Evolutionary conservation across 2,888 invertebrate species (phyloP).

Genomic region (Acholoe squamosa): DNA sequence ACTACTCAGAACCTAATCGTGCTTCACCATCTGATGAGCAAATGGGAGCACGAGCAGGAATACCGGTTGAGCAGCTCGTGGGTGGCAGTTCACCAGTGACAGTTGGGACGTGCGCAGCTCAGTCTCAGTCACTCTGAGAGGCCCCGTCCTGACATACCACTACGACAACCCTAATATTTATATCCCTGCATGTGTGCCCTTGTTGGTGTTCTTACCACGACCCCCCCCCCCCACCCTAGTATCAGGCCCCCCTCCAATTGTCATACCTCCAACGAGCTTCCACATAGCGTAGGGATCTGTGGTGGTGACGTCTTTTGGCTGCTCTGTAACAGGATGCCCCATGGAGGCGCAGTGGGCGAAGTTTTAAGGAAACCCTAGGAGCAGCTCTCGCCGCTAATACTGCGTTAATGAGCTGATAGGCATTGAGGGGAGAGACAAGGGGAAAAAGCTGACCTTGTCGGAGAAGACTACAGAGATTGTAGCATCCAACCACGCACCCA

Average conservation of each 20-base stretch:
- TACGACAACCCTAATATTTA: slow-evolving; percentile 11
- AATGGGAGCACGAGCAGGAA: not conserved
- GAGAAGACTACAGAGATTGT: slow-evolving; percentile 43
- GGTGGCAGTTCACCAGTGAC: not conserved
- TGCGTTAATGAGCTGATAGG: slow-evolving; percentile 55
- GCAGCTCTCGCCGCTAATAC: slow-evolving; percentile 39
- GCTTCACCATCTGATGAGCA: not conserved
- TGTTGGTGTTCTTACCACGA: not conserved
- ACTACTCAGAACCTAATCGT: not conserved
- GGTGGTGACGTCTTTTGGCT: slow-evolving; percentile 31
- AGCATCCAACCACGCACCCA: not conserved
- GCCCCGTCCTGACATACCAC: too few species aligned
- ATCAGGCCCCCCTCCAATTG: not conserved
- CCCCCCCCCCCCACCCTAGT: not conserved
- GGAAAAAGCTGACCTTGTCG: slow-evolving; percentile 52
- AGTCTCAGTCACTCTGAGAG: not conserved
- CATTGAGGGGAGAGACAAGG: slow-evolving; percentile 33
- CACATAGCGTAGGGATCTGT: not conserved
- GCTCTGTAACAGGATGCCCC: slow-evolving; percentile 19
- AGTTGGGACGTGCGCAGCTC: not conserved
- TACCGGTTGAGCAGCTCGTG: not conserved
- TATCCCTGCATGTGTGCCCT: not conserved
- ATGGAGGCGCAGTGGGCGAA: not conserved
- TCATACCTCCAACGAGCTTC: not conserved
- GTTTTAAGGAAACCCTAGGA: slow-evolving; percentile 51